phyloP scores from a whole-genome alignment of 2,888 invertebrate species.

The Diaprepes abbreviatus region DNA sequence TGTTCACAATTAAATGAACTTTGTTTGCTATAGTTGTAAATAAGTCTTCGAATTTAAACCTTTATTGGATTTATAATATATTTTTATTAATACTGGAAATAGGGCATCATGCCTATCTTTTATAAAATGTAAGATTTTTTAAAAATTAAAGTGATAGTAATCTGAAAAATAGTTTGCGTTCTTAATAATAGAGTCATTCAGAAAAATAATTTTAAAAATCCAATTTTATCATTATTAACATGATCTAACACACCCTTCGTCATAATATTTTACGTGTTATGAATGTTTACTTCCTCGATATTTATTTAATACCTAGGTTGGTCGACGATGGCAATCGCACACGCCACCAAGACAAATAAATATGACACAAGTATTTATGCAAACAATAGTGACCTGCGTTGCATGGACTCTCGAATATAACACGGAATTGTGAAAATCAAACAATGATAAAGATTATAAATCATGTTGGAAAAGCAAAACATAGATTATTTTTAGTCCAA shows the following conservation, averaged over 20 bases:
- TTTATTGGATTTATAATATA: no score
- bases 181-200: no score
- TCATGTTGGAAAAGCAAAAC: slow-evolving; percentile 15
- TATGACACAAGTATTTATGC: slow-evolving; percentile 38
- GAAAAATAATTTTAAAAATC: no score
- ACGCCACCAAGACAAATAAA: slow-evolving; percentile 42
- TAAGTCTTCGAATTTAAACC: no score
- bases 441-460: slow-evolving; percentile 40
- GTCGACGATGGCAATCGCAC: slow-evolving; percentile 43
- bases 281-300: slow-evolving; percentile 28
- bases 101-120: no score
- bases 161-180: no score
- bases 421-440: slow-evolving; percentile 41
- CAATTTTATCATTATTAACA: background rate
- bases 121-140: no score
- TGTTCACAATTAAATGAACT: no score
- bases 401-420: slow-evolving; percentile 28
- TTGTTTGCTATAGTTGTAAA: no score
- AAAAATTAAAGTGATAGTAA: no score
- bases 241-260: slow-evolving; percentile 10
- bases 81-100: no score
- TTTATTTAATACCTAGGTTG: slow-evolving; percentile 44
- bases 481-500: no score
- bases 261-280: slow-evolving; percentile 21
- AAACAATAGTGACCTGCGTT: slow-evolving; percentile 39